Evolutionary conservation across 2,113 vertebrate species (phyloP), one percentile per base, ranked within the genome.

Genomic region (Rhinopithecus roxellana): DNA sequence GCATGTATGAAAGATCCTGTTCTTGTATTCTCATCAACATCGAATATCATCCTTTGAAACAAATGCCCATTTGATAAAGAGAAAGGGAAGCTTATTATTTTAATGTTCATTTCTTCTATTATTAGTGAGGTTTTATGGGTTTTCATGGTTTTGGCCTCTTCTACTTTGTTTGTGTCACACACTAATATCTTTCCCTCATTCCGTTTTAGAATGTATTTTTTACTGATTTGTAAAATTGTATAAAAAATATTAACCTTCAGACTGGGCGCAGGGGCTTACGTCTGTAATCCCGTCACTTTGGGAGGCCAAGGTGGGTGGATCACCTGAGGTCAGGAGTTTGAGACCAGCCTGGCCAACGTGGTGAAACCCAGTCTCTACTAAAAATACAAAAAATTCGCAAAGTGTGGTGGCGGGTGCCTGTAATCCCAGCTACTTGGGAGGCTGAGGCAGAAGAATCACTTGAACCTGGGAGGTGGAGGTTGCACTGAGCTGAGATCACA

Each of bases 201-300:
- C 94, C 90, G 87, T 92, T 97, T 95, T 85, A 88, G 81, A 92
- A 67, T 35, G 70, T 59, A 74, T 92, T 96, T 93, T 45, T 96
- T 95, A 80, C 79, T 88, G 72, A 84, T 95, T 84, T 92, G 77
- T 93, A 90, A 94, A 93, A 95, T 64, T 64, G 11, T 72, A 69
- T 92, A 38, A 90, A 81, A 86, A 84, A 87, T 69, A 93, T 86
- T 96, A 93, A 94, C 83, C 89, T 67, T 64, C 61, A 64, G 61
- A 12, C 61, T 64, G 27, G 12, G 27, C 2, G 27, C 30, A 6
- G 61, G 30, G 61, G 61, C 61, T 64, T 12, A 64, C 1, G 12
- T 27, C 61, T 64, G 2, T 64, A 32, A 64, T 64, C 27, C 27
- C 12, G 0, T 12, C 12, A 64, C 27, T 64, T 30, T 64, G 27